A percentile compares a stretch with the other conserved stretches of the same genome.
Conservation (phyloP, 2,113 vertebrate genomes). For the Phyllostomus hastatus region DNA sequence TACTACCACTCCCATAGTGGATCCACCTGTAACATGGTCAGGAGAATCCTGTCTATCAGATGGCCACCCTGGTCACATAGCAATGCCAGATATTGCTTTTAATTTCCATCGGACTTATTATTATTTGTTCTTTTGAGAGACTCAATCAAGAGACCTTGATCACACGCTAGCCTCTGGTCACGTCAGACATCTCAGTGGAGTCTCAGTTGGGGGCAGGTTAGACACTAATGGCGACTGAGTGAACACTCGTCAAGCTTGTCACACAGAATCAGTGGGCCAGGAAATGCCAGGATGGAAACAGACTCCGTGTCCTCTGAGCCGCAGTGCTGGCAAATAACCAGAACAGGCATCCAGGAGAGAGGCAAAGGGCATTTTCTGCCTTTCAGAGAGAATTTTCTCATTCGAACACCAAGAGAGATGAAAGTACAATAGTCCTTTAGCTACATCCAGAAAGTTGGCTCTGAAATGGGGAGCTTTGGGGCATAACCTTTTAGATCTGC, state of each 20-base stretch:
- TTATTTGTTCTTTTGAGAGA: background rate
- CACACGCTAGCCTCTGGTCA: background rate
- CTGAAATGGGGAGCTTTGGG: background rate
- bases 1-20: background rate
- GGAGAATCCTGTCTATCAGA: background rate
- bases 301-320: background rate
- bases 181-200: background rate
- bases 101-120: background rate
- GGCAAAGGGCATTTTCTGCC: background rate
- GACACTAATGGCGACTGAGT: background rate
- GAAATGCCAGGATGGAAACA: conserved; percentile 40
- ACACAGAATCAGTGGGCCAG: conserved; percentile 18
- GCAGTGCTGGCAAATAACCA: background rate
- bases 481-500: conserved; percentile 8
- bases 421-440: conserved; percentile 20
- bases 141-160: background rate
- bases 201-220: background rate
- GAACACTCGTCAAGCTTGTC: conserved; percentile 32
- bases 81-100: background rate
- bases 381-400: conserved; percentile 1
- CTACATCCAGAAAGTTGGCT: background rate
- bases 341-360: background rate
- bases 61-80: background rate
- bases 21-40: background rate
- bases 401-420: background rate